Conservation (phyloP, 2,888 invertebrate species). For the Drosophila pullipes region DNA sequence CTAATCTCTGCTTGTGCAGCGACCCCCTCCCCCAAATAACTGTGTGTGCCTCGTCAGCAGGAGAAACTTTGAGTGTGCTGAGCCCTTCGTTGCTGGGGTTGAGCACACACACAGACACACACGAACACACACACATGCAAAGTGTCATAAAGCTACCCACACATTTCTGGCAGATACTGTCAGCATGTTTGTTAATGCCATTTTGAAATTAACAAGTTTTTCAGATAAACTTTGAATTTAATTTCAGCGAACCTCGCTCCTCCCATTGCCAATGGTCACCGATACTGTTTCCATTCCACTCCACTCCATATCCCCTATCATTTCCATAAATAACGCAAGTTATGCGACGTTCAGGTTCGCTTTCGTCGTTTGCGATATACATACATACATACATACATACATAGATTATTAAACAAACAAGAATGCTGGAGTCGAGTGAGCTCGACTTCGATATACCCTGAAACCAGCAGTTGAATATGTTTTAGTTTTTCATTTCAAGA, state of each 20-base stretch:
- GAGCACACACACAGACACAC: constrained; percentile 12
- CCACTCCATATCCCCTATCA: constrained; percentile 2
- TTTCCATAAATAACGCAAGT: constrained; percentile 54
- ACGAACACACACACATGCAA: constrained; percentile 7
- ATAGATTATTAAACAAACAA: constrained; percentile 7
- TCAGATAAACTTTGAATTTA: constrained; percentile 81
- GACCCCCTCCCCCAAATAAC: constrained; percentile 48
- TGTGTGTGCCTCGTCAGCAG: constrained; percentile 56
- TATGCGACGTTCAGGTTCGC: constrained; percentile 46
- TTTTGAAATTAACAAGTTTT: constrained; percentile 79
- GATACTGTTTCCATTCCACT: background rate
- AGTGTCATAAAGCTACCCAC: constrained; percentile 40
- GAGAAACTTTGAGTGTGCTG: constrained; percentile 23
- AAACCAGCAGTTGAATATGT: background rate
- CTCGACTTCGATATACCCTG: background rate
- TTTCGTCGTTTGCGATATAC: constrained; percentile 2
- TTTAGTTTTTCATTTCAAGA: background rate
- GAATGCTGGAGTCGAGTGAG: background rate
- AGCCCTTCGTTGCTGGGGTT: constrained; percentile 44
- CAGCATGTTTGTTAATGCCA: constrained; percentile 79
- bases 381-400: background rate
- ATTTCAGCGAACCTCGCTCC: constrained; percentile 54
- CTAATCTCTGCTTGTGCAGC: constrained; percentile 73
- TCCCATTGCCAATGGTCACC: constrained; percentile 30
- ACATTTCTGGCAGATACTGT: constrained; percentile 66